These are phyloP conservation scores for Athripsodes cinereus DNA, from an alignment of 2,888 invertebrate species.

Conservation along the genomic window DNA sequence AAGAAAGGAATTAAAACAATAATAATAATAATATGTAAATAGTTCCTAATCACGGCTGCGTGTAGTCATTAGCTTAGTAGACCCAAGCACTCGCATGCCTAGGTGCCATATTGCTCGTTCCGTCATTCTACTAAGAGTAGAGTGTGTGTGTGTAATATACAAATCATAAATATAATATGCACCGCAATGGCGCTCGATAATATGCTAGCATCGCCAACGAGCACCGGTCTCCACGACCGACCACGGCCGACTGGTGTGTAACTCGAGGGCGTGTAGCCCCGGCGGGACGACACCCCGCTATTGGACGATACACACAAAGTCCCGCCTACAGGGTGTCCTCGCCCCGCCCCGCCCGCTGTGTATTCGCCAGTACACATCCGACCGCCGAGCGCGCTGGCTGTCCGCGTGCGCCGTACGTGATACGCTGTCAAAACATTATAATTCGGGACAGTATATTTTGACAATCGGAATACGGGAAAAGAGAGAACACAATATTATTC, in stretches of 20 bases:
- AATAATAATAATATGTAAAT: too few relatives aligned
- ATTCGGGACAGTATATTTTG: neutral
- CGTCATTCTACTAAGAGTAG: neutral
- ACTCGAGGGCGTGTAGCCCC: constrained; percentile 27
- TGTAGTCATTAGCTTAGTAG: neutral
- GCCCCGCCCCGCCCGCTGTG: constrained; percentile 34
- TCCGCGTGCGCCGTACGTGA: constrained; percentile 17
- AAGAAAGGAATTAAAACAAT: neutral
- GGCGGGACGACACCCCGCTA: constrained; percentile 33
- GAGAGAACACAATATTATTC: neutral
- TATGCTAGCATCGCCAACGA: neutral
- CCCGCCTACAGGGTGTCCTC: constrained; percentile 30
- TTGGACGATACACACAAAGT: constrained; percentile 32
- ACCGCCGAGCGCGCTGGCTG: constrained; percentile 43
- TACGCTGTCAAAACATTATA: constrained; percentile 7
- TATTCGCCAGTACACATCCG: constrained; percentile 50
- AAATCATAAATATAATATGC: constrained; percentile 14
- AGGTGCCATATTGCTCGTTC: neutral
- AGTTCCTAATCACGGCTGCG: neutral
- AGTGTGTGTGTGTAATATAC: too few relatives aligned
- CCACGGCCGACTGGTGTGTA: constrained; percentile 19
- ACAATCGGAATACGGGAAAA: too few relatives aligned
- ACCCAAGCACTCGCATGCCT: neutral
- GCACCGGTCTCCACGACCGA: constrained; percentile 10
- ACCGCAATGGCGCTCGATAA: constrained; percentile 10